phyloP scores from a whole-genome alignment of 2,113 vertebrate genomes.

The Peromyscus polionotus region DNA sequence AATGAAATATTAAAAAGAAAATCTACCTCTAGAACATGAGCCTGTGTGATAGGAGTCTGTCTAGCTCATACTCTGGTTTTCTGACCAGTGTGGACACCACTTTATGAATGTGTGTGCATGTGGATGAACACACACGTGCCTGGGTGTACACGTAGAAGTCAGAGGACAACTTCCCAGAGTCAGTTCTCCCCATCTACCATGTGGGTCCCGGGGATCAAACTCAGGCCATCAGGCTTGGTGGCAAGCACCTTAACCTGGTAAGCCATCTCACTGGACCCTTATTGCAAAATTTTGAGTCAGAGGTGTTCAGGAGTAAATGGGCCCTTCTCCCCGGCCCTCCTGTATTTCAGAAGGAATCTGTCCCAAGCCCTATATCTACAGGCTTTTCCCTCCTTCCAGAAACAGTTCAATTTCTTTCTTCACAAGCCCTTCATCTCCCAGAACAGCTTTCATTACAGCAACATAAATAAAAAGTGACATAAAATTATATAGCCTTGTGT shows the following conservation, averaged over 20 bases:
- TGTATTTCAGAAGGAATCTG: constrained; percentile 64
- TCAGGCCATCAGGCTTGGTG: neutral
- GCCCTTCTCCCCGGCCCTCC: neutral
- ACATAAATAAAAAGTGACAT: constrained; percentile 85
- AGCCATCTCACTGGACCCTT: neutral
- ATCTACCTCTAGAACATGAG: neutral
- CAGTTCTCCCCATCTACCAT: neutral
- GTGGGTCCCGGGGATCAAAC: neutral
- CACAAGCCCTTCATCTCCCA: constrained; percentile 58
- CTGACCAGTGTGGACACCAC: neutral
- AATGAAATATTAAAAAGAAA: neutral
- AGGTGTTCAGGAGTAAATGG: constrained; percentile 31
- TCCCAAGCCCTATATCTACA: constrained; percentile 47
- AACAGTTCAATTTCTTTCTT: constrained; percentile 64
- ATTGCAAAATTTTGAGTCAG: neutral
- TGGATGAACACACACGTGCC: neutral
- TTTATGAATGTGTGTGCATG: neutral
- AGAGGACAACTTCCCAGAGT: neutral
- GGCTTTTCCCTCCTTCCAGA: neutral
- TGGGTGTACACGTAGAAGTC: neutral
- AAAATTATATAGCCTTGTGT: constrained; percentile 82
- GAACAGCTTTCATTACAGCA: constrained; percentile 74
- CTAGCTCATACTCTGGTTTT: neutral
- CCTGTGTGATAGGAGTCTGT: neutral
- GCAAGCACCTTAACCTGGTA: neutral